Conservation (phyloP, 1,140 invertebrate species). For the Agrilus planipennis region DNA sequence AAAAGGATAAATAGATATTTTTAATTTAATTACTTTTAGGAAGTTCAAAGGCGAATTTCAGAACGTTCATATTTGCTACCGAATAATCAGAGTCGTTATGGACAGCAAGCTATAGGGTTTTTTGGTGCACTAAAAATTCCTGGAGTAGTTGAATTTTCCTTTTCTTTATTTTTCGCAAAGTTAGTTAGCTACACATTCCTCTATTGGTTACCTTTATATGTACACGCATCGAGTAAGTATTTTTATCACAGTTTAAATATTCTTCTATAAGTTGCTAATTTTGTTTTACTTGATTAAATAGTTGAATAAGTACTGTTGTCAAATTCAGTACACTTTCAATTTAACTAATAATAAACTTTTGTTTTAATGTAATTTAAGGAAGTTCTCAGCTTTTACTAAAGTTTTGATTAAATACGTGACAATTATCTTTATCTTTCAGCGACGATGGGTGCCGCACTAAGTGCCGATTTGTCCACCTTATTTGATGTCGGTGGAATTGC, state of each 20-base stretch:
- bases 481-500: constrained; percentile 86
- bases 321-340: too few relatives aligned
- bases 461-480: constrained; percentile 76
- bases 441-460: constrained; percentile 50
- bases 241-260: neutral
- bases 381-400: too few relatives aligned
- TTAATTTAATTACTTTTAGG: constrained; percentile 25
- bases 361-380: too few relatives aligned
- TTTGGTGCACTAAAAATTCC: constrained; percentile 68
- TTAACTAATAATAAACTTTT: too few relatives aligned
- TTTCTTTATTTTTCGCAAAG: constrained; percentile 95
- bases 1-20: too few relatives aligned
- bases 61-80: constrained; percentile 36
- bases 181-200: constrained; percentile 95
- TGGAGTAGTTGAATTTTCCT: constrained; percentile 90
- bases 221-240: constrained; percentile 68
- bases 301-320: too few relatives aligned
- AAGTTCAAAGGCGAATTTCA: constrained; percentile 34
- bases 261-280: too few relatives aligned
- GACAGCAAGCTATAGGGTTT: constrained; percentile 58
- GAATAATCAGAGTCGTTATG: neutral
- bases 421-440: constrained; percentile 41
- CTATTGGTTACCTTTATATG: constrained; percentile 90
- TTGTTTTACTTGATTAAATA: too few relatives aligned
- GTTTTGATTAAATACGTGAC: too few relatives aligned